Evolutionary conservation across 2,113 vertebrate genomes (phyloP).

Genomic region (Ailuropoda melanoleuca): DNA sequence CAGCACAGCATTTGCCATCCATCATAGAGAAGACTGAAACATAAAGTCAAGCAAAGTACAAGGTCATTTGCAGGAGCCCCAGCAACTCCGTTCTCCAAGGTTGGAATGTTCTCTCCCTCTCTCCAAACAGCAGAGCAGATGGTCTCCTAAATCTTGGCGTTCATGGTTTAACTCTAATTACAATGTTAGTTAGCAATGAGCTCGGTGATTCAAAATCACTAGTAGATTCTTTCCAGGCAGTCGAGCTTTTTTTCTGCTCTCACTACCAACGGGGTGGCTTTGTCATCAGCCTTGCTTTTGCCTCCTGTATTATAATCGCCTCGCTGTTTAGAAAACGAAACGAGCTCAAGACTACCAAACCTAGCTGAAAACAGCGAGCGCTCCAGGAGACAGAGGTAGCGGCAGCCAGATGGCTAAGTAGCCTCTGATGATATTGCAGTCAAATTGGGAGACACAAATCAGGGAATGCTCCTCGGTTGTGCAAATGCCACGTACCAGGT

Average conservation of each 20-base stretch:
- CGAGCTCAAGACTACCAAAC: slow-evolving; percentile 46
- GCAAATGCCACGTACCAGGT: slow-evolving; percentile 6
- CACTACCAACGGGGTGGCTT: slow-evolving; percentile 9
- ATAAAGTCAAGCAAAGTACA: slow-evolving; percentile 64
- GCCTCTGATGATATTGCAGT: not conserved
- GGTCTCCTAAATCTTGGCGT: slow-evolving; percentile 64
- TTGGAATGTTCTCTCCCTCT: slow-evolving; percentile 52
- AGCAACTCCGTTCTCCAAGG: slow-evolving; percentile 64
- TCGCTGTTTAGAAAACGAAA: slow-evolving; percentile 54
- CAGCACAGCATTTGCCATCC: slow-evolving; percentile 58
- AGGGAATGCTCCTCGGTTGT: not conserved
- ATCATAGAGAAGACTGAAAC: slow-evolving; percentile 46
- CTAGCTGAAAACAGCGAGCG: not conserved
- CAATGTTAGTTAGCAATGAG: slow-evolving; percentile 68
- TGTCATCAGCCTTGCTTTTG: slow-evolving; percentile 27
- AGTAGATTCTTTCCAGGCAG: slow-evolving; percentile 37
- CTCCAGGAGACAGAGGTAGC: not conserved
- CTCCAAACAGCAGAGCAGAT: slow-evolving; percentile 63
- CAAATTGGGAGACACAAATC: slow-evolving; percentile 50
- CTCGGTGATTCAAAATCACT: slow-evolving; percentile 60
- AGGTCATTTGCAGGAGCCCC: slow-evolving; percentile 61
- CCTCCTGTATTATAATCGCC: slow-evolving; percentile 45
- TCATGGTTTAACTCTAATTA: slow-evolving; percentile 68
- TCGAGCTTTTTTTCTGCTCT: not conserved
- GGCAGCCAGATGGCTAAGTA: slow-evolving; percentile 55